Percentiles rank a stretch among this genome's conserved stretches.
These are phyloP conservation scores for Temnothorax longispinosus DNA, from an alignment of 1,140 invertebrate genomes.

Conservation along the genomic window DNA sequence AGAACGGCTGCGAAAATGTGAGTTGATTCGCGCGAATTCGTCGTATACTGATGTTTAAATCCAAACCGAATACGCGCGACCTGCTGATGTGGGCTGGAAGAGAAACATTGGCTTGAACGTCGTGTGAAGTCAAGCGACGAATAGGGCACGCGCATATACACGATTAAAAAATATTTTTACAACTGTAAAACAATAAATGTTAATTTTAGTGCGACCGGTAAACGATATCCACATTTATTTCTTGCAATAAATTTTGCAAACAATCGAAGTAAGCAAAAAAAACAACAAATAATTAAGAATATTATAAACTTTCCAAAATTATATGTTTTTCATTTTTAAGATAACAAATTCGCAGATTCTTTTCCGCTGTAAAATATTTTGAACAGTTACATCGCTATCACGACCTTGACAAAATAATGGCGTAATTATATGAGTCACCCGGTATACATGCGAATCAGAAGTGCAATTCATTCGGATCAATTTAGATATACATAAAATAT, in stretches of 20 bases:
- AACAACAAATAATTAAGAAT: background rate
- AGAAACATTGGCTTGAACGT: background rate
- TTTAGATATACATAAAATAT: background rate
- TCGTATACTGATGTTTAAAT: background rate
- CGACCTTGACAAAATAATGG: constrained; percentile 23
- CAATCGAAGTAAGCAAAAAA: background rate
- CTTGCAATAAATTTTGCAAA: background rate
- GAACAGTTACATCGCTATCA: background rate
- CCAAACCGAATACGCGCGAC: background rate
- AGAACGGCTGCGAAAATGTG: constrained; percentile 80
- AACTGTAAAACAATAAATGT: background rate
- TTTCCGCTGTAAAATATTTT: background rate
- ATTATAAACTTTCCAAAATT: background rate
- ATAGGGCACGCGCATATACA: background rate
- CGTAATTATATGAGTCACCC: background rate
- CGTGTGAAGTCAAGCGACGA: background rate
- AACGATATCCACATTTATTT: background rate
- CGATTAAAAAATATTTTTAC: background rate
- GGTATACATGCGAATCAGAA: background rate
- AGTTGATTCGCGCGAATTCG: constrained; percentile 58
- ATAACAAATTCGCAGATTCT: background rate
- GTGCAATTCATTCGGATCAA: background rate
- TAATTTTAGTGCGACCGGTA: too few species aligned
- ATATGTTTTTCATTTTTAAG: background rate
- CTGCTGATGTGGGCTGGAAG: background rate